Evolutionary conservation across 2,888 invertebrate genomes (phyloP).

Genomic region (Ypsolopha sequella): DNA sequence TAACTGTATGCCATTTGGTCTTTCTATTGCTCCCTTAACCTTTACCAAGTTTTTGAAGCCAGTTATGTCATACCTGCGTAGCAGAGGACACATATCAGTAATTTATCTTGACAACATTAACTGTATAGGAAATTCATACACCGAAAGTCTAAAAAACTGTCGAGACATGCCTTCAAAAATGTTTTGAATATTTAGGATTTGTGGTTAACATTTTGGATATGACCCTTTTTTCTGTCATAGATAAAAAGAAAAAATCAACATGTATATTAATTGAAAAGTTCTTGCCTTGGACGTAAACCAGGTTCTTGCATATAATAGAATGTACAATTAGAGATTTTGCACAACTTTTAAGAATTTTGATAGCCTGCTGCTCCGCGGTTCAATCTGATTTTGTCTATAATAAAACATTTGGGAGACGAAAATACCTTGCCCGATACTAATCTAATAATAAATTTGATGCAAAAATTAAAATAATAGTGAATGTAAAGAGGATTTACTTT

Average conservation of each 20-base stretch:
- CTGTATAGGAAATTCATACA: neutral
- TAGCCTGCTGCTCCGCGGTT: neutral
- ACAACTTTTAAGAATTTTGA: neutral
- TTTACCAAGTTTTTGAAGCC: neutral
- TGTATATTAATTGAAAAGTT: neutral
- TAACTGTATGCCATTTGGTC: neutral
- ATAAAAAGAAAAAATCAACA: constrained; percentile 1
- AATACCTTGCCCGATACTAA: neutral
- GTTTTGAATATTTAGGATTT: neutral
- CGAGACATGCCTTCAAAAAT: neutral
- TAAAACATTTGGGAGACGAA: constrained; percentile 1
- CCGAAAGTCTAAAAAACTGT: neutral
- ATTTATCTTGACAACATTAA: neutral
- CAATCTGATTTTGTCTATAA: constrained; percentile 4
- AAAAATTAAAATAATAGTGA: constrained; percentile 4
- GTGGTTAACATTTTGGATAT: neutral
- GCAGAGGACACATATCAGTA: neutral
- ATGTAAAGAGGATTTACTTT: constrained; percentile 11
- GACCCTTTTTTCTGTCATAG: neutral
- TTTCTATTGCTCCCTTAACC: neutral
- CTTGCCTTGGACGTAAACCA: too few relatives aligned
- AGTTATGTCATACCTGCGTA: neutral
- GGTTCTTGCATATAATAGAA: too few relatives aligned
- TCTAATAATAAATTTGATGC: neutral
- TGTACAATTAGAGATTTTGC: too few relatives aligned